Percentiles rank a stretch among this genome's conserved stretches.
These are phyloP conservation scores for Agrilus cyanescens DNA, from an alignment of 2,888 invertebrate genomes.

Conservation along the genomic window DNA sequence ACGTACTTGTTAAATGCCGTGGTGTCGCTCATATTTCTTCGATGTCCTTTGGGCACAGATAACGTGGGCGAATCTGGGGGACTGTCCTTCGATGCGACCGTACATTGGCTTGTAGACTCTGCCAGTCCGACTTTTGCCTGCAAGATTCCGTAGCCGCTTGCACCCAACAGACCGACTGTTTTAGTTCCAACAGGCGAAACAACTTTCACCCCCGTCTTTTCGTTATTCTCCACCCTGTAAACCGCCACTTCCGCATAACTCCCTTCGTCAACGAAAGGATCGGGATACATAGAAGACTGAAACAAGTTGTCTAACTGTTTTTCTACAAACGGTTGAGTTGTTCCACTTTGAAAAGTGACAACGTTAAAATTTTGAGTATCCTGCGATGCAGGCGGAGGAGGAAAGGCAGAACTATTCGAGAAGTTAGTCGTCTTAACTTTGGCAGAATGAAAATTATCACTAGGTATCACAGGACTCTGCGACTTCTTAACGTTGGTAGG, in stretches of 20 bases:
- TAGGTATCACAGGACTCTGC: conserved; percentile 28
- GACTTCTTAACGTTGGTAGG: conserved; percentile 36
- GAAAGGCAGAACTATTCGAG: conserved; percentile 17
- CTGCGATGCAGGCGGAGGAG: conserved; percentile 11
- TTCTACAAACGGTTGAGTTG: conserved; percentile 20
- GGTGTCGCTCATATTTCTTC: conserved; percentile 75
- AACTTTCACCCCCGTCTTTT: conserved; percentile 14
- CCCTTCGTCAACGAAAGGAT: conserved; percentile 53
- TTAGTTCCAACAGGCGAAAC: conserved; percentile 25
- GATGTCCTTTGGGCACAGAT: conserved; percentile 45
- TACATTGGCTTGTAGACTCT: conserved; percentile 28
- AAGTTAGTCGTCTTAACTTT: conserved; percentile 23
- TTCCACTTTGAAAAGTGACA: conserved; percentile 12
- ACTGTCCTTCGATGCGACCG: conserved; percentile 25
- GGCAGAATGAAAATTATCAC: conserved; percentile 13
- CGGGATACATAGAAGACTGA: conserved; percentile 54
- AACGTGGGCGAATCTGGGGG: conserved; percentile 32
- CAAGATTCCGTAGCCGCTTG: conserved; percentile 15
- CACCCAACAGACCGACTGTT: conserved; percentile 21
- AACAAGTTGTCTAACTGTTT: conserved; percentile 49
- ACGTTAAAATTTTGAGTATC: conserved; percentile 14
- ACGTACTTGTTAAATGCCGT: conserved; percentile 69
- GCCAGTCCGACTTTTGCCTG: conserved; percentile 22
- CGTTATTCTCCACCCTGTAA: not conserved
- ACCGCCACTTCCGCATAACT: conserved; percentile 39